Evolutionary conservation across 1,140 invertebrate genomes (phyloP), one percentile per base, ranked within the genome.

Genomic region (Scaptomyza montana): DNA sequence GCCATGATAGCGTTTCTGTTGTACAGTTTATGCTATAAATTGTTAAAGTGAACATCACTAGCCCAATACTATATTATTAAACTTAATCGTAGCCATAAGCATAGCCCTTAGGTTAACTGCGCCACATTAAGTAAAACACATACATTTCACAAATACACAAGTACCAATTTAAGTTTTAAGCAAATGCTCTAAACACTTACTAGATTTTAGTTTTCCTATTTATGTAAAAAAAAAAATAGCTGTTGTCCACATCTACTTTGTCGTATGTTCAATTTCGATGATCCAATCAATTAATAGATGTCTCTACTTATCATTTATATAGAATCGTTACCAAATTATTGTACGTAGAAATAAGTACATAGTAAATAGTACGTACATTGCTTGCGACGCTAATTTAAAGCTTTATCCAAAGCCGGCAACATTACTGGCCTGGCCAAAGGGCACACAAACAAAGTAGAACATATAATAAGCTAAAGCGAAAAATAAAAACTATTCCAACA

Each of bases 401-500:
- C 70, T 73, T 61, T 54, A 59, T 36, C 10, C 63, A 65, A 61
- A 53, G 62, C 19, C 54, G 28, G 2, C 46, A 19, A 66, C 16
- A 55, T 50, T 36, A 50, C 50, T 66, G 45, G 55, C 54, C 64
- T 50, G 46, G 51, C 63, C 45, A 21, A 10, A 41, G 46, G 36
- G 10, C 25, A 16, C 16, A 16, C 13, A 46, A 28, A 39, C 47
- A 41, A 39, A 36, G 16, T 16, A 70, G 13, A 59, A 56, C 47
- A 63, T 54, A 59, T 33, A 64, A 1, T 49, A 69, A 69, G 51
- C 51, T 69, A 82, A 56, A 65, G 64, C 54, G 67, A 54, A 73
- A 73, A 86, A 86, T 86, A 86, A 87, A 85, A 78, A 73, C 19
- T 43, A 86, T 73, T 78, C 74, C 45, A 80, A 85, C 19, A 50